Evolutionary conservation across 2,888 invertebrate genomes (phyloP).

Genomic region (Acronicta psi): DNA sequence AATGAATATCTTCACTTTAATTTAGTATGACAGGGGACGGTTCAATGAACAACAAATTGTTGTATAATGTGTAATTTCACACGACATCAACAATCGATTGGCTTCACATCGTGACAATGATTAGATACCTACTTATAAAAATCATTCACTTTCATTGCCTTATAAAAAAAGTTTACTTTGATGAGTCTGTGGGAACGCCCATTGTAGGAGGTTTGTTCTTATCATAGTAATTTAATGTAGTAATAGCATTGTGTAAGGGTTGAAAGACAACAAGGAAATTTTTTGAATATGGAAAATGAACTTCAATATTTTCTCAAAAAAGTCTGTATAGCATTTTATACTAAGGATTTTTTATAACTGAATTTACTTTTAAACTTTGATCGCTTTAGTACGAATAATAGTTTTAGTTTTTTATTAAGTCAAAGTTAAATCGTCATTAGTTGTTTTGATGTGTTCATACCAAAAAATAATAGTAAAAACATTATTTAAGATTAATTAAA

Average conservation of each 20-base stretch:
- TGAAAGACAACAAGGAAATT: conserved; percentile 1
- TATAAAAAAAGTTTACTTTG: conserved; percentile 48
- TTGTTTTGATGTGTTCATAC: too few relatives aligned
- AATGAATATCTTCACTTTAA: not conserved
- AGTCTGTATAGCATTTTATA: too few relatives aligned
- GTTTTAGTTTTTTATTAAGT: too few relatives aligned
- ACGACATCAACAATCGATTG: conserved; percentile 58
- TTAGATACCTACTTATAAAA: conserved; percentile 43
- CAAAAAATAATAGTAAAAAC: too few relatives aligned
- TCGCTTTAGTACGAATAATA: too few relatives aligned
- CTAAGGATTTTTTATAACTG: too few relatives aligned
- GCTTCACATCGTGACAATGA: conserved; percentile 55
- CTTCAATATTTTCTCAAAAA: too few relatives aligned
- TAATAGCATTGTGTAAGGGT: conserved; percentile 53
- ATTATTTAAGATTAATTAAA: too few relatives aligned
- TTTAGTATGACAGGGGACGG: conserved; percentile 11
- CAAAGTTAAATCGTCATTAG: too few relatives aligned
- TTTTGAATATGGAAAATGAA: too few relatives aligned
- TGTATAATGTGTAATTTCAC: conserved; percentile 53
- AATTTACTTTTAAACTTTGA: too few relatives aligned
- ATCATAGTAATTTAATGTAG: conserved; percentile 28
- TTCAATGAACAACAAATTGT: conserved; percentile 49
- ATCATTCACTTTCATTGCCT: conserved; percentile 64
- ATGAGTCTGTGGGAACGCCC: conserved; percentile 35
- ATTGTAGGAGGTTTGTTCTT: conserved; percentile 43